Evolutionary conservation across 35 echinoderm and acorn worm genomes (phyloP), one percentile per base, ranked within the genome.

Genomic region (Ophiothrix spiculata): DNA sequence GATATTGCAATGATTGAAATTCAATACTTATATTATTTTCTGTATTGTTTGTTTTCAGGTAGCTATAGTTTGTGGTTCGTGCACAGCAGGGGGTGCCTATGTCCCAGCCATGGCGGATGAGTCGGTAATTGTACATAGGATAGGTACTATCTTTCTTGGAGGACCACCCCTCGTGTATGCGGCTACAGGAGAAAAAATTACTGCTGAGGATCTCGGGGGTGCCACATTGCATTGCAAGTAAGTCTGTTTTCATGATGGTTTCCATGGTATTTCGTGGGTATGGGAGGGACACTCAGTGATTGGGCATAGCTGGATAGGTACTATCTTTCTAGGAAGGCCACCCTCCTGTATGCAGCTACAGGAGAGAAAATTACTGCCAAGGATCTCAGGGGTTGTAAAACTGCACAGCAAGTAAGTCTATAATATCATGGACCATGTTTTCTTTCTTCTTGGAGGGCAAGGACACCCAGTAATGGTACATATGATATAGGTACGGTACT

Each of bases 1-100:
- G n/a, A n/a, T n/a, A n/a, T n/a, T n/a, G n/a, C n/a, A n/a, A n/a
- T n/a, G n/a, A n/a, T n/a, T n/a, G n/a, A n/a, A n/a, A n/a, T n/a
- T n/a, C n/a, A n/a, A n/a, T n/a, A n/a, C n/a, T n/a, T n/a, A n/a
- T n/a, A n/a, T n/a, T n/a, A n/a, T n/a, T n/a, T n/a, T n/a, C n/a
- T n/a, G n/a, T n/a, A n/a, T n/a, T n/a, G n/a, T n/a, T n/a, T n/a
- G n/a, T n/a, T 39, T 56, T 25, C 78, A 98, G 95, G 77, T 94
- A 38, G 91, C 95, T 34, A 94, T 98, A 42, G 95, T 98, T 1
- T 94, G 95, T 91, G 95, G 95, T 41, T 98, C 95, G 2, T 98
- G 95, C 80, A 98, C 95, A 34, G 95, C 95, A 19, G 42, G 42
- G 42, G 42, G 42, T 6, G 42, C 42, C 42, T 49, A 49, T 49